Conservation (phyloP, 2,113 vertebrate species). For the Pipra filicauda region DNA sequence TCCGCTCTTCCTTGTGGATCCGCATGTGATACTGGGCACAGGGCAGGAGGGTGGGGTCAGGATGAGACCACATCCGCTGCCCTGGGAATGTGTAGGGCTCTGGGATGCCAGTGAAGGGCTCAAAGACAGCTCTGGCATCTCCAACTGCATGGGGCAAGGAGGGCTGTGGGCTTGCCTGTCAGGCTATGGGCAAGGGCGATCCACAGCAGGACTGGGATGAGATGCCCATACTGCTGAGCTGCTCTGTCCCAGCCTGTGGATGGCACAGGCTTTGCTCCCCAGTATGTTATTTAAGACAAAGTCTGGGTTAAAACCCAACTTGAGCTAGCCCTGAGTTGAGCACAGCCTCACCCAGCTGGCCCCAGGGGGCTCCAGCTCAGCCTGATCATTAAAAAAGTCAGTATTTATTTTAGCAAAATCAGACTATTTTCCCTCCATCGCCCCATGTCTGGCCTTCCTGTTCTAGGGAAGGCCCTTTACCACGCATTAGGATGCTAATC, state of each 20-base stretch:
- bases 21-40: conserved; percentile 91
- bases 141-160: neutral
- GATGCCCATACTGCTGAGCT: neutral
- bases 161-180: neutral
- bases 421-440: neutral
- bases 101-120: neutral
- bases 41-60: neutral
- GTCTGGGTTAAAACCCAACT: neutral
- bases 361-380: neutral
- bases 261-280: neutral
- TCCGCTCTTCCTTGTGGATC: conserved; percentile 93
- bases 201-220: neutral
- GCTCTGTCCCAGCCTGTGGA: neutral
- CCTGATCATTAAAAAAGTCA: conserved; percentile 34
- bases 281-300: neutral
- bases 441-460: neutral
- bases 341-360: neutral
- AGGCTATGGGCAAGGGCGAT: neutral
- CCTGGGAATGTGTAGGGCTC: neutral
- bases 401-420: conserved; percentile 21
- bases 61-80: neutral
- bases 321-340: neutral
- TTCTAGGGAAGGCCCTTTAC: neutral
- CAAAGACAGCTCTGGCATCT: neutral
- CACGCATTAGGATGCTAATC: neutral